Evolutionary conservation across 2,797 vertebrate genomes (phyloP), one percentile per base, ranked within the genome.

Genomic region (Ambastaia sidthimunki): DNA sequence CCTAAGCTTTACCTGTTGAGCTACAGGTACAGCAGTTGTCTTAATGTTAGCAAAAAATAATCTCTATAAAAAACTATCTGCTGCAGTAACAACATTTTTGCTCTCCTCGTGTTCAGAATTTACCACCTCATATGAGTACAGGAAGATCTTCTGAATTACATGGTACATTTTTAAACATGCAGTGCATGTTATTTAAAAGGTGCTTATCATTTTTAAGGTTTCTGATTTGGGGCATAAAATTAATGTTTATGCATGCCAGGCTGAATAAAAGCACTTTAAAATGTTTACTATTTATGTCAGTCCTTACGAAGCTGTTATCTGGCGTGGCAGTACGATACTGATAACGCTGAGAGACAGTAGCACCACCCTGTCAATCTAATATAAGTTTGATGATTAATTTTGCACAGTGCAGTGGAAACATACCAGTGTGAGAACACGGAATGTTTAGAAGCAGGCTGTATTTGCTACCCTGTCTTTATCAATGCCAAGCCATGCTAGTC

Each of bases 311-410:
- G 60, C 28, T 31, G 6, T 31, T 31, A 63, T 63, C 15, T 63
- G 25, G 25, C 1, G 4, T 63, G 60, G 6, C 16, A 28, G 60
- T 31, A 2, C 2, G 6, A 63, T 63, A 1, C 21, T 13, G 25
- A 34, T 63, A 34, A 25, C 25, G 31, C 25, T 25, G 23, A 50
- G 18, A 73, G 68, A 76, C 19, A 9, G 21, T 65, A 41, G n/a
- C 37, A 11, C 37, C 16, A 1, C 25, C 63, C 48, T 37, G 73
- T 80, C 80, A 82, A 76, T 82, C 72, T 73, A 55, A 76, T 63
- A 3, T 0, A 69, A 67, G 65, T 74, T 70, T 63, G 31, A 48
- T 59, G 18, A 81, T 48, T 70, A 19, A 68, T 69, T 84, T 55
- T 74, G 63, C 69, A 75, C 66, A 71, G 50, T 57, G n/a, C 55